Conservation (phyloP, 2,797 vertebrate genomes). For the Bryconaethiops microstoma region DNA sequence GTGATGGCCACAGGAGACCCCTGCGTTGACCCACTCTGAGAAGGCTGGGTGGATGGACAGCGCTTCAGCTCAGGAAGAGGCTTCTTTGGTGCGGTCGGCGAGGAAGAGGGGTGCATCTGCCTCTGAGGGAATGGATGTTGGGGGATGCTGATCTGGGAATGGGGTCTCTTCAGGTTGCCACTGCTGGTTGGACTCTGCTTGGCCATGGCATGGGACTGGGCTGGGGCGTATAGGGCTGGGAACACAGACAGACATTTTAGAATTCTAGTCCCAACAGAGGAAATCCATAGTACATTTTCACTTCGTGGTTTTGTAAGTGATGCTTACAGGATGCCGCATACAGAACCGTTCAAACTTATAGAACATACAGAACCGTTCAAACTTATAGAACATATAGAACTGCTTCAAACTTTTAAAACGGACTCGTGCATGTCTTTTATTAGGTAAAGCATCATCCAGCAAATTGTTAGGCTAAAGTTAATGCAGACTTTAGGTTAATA, state of each 20-base stretch:
- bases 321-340: too few relatives aligned
- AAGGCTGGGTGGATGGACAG: slow-evolving; percentile 75
- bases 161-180: slow-evolving; percentile 77
- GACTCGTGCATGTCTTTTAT: too few relatives aligned
- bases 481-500: too few relatives aligned
- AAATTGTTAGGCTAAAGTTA: too few relatives aligned
- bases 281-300: too few relatives aligned
- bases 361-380: too few relatives aligned
- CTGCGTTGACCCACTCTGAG: slow-evolving; percentile 56
- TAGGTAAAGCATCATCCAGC: too few relatives aligned
- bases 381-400: too few relatives aligned
- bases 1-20: slow-evolving; percentile 60
- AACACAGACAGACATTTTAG: background rate
- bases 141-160: slow-evolving; percentile 83
- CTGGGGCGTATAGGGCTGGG: slow-evolving; percentile 91
- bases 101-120: slow-evolving; percentile 78
- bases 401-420: too few relatives aligned
- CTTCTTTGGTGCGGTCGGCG: slow-evolving; percentile 76
- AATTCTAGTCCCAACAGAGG: background rate
- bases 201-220: slow-evolving; percentile 88
- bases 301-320: too few relatives aligned
- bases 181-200: slow-evolving; percentile 82
- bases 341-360: too few relatives aligned
- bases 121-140: slow-evolving; percentile 78
- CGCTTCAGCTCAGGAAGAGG: slow-evolving; percentile 75